Evolutionary conservation across 2,888 invertebrate species (phyloP), one percentile per base, ranked within the genome.

Genomic region (Melanostoma mellinum): DNA sequence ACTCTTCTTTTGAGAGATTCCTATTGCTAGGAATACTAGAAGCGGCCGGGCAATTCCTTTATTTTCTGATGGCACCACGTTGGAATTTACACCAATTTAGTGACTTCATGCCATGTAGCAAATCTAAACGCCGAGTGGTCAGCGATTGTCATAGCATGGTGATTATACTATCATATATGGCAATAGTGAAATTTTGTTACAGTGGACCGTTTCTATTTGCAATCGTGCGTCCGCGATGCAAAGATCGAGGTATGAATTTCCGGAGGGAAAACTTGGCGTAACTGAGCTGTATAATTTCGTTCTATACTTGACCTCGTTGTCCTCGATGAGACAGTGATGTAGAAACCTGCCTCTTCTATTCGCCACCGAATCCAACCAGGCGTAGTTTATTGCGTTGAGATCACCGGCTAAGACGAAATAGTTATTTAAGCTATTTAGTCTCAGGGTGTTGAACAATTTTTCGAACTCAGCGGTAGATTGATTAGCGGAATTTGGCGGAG

Each of bases 281-380:
- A 20, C 20, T 20, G 20, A 1, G 20, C 20, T 20, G 20, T 20
- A 20, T 20, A 20, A 20, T 20, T 20, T 20, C 20, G 20, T 20
- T 20, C 20, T 20, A 20, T 20, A 20, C 20, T 20, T 1, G 20
- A 20, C 20, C 20, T 20, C 20, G 20, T 20, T 20, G 20, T 20
- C 20, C 1, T 20, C 20, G 20, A 20, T 20, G 20, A 60, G n/a
- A n/a, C n/a, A 72, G 2, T 20, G 8, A 2, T 56, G 32, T 35
- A 60, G 36, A 30, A 60, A 55, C 2, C 4, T 67, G 35, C 74
- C 74, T 58, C 67, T 68, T 46, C 9, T 38, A 4, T 73, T 63
- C 3, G 44, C 42, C 3, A 4, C 40, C 6, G n/a, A 4, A n/a
- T 74, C 50, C n/a, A 48, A 38, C 65, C 65, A 65, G 52, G 20